phyloP scores from a whole-genome alignment of 2,888 invertebrate genomes.

The Cyaniris semiargus region DNA sequence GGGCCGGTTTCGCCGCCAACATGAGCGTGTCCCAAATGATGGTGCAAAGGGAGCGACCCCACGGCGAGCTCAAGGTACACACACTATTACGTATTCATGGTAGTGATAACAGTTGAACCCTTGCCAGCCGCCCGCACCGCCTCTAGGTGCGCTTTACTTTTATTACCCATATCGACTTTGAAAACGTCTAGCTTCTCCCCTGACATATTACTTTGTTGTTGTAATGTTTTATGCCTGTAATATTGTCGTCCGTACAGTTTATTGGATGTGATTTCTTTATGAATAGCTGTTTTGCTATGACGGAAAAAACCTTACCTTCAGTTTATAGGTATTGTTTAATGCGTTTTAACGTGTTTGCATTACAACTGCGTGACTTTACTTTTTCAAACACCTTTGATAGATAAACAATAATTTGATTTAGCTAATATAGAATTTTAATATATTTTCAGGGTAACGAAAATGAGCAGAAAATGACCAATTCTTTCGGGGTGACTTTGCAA shows the following conservation, averaged over 20 bases:
- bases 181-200: constrained; percentile 34
- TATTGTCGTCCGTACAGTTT: constrained; percentile 9
- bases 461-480: constrained; percentile 57
- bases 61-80: constrained; percentile 74
- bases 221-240: constrained; percentile 1
- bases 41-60: constrained; percentile 83
- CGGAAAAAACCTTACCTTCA: too few relatives aligned
- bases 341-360: not conserved
- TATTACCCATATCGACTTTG: constrained; percentile 45
- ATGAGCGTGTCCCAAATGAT: constrained; percentile 84
- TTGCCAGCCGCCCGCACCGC: constrained; percentile 55
- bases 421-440: not conserved
- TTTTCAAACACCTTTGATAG: too few relatives aligned
- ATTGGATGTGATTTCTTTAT: not conserved
- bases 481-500: constrained; percentile 53
- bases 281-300: not conserved
- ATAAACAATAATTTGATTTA: too few relatives aligned
- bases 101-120: constrained; percentile 60
- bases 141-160: constrained; percentile 47
- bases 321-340: too few relatives aligned
- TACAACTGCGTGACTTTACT: too few relatives aligned
- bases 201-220: constrained; percentile 29
- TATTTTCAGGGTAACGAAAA: constrained; percentile 48
- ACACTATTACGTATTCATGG: constrained; percentile 53
- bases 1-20: constrained; percentile 80